Evolutionary conservation across 2,888 invertebrate genomes (phyloP), one percentile per base, ranked within the genome.

Genomic region (Eilema griseolum): DNA sequence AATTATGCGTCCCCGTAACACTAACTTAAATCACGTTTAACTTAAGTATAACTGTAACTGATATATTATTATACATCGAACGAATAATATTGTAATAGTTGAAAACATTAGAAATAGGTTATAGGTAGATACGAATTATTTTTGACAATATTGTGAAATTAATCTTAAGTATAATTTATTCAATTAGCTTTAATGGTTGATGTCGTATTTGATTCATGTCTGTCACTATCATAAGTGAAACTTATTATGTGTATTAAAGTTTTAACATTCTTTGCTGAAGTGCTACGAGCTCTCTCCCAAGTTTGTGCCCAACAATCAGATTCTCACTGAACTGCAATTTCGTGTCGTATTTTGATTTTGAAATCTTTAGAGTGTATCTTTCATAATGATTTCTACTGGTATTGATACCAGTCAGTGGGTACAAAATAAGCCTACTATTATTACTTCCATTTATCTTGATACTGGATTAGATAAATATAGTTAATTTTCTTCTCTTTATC

Each of bases 1-100:
- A 80, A 78, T 77, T 77, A 77, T 78, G 77, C 76, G 65, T 73
- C 73, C 71, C 73, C 71, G 67, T 63, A 78, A 68, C 66, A 79
- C 65, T 72, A 69, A 74, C 69, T 70, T 66, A 72, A 69, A 71
- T 72, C 61, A 69, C 66, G 59, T 77, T 73, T 23, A 24, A 64
- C 66, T 72, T 59, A 31, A 28, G 31, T 8, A 70, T 75, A 71
- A 71, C 72, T 78, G 72, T 78, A 69, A 69, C 63, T 75, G 69
- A 74, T 66, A 73, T 76, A 75, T 76, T 64, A 74, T 69, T 74
- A 73, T 67, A 33, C 8, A 52, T 52, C 2, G 57, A 33, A 56
- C 31, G 37, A 31, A 61, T 60, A 46, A 69, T 37, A 65, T 60
- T 66, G 61, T 64, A 61, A 72, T 63, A 28, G 56, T 64, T 16